A percentile compares a stretch with the other conserved stretches of the same genome.
Evolutionary conservation across 2,888 invertebrate genomes (phyloP).

Genomic region (Dasypogon diadema): DNA sequence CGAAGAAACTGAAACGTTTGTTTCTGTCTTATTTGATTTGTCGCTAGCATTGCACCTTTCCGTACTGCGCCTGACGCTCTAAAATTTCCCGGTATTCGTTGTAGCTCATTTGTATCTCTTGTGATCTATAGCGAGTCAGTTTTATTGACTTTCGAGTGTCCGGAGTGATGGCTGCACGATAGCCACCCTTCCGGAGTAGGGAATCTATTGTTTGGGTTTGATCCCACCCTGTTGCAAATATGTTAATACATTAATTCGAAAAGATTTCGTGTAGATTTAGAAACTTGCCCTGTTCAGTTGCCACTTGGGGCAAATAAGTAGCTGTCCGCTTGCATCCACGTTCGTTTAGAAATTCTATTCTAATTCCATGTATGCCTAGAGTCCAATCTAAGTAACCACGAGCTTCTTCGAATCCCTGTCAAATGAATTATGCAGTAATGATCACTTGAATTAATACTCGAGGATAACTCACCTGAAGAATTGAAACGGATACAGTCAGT

Average conservation of each 20-base stretch:
- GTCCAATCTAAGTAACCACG: constrained; percentile 97
- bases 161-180: constrained; percentile 89
- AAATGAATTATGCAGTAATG: background rate
- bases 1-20: constrained; percentile 1
- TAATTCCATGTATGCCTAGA: constrained; percentile 95
- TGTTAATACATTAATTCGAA: background rate
- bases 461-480: constrained; percentile 75
- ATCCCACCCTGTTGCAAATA: constrained; percentile 87
- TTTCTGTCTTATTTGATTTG: constrained; percentile 49
- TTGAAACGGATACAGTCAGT: constrained; percentile 94
- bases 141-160: constrained; percentile 91
- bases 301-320: constrained; percentile 98
- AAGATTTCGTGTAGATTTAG: background rate
- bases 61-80: constrained; percentile 65
- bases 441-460: too few species aligned
- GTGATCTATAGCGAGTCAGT: constrained; percentile 96
- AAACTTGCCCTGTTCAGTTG: constrained; percentile 91
- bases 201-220: constrained; percentile 98
- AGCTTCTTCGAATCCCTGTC: constrained; percentile 92
- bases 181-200: constrained; percentile 96
- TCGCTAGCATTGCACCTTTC: constrained; percentile 68
- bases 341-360: constrained; percentile 97
- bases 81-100: constrained; percentile 76
- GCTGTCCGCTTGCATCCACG: constrained; percentile 94
- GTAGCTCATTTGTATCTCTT: constrained; percentile 91